These are phyloP conservation scores for Leptocoma aspasia DNA, from an alignment of 2,113 vertebrate species.

Conservation along the genomic window DNA sequence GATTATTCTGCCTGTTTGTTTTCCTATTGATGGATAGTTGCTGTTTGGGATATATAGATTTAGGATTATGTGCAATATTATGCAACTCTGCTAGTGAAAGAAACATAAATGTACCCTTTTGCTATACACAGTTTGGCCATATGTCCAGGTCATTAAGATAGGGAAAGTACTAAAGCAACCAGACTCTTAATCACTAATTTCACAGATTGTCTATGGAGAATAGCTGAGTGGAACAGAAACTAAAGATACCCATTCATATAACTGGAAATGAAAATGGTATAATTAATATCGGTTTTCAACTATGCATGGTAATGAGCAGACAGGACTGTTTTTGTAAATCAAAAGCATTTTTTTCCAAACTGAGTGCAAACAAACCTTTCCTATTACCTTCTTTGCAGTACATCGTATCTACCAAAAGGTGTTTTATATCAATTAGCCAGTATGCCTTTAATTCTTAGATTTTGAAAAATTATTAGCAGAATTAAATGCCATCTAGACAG, in stretches of 20 bases:
- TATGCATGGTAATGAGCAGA: neutral
- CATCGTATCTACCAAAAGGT: neutral
- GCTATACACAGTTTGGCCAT: rapidly evolving
- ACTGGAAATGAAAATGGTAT: neutral
- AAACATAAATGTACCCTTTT: neutral
- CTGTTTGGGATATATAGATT: neutral
- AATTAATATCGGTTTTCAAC: neutral
- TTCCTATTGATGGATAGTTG: neutral
- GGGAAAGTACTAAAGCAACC: neutral
- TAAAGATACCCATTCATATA: neutral
- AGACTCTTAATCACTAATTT: neutral
- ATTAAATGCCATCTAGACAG: neutral
- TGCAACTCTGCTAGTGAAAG: neutral
- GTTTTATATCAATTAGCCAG: neutral
- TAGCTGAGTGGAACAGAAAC: neutral
- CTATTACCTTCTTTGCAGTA: neutral
- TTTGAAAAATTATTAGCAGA: neutral
- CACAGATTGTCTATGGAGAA: neutral
- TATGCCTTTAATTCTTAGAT: neutral
- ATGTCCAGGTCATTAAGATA: neutral
- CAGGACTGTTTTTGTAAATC: neutral
- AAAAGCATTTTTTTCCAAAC: neutral
- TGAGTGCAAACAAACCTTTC: neutral
- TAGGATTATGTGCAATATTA: neutral
- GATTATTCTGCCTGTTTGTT: constrained; percentile 41